Evolutionary conservation across 2,888 invertebrate genomes (phyloP), one percentile per base, ranked within the genome.

Genomic region (Blastobasis lacticolella): DNA sequence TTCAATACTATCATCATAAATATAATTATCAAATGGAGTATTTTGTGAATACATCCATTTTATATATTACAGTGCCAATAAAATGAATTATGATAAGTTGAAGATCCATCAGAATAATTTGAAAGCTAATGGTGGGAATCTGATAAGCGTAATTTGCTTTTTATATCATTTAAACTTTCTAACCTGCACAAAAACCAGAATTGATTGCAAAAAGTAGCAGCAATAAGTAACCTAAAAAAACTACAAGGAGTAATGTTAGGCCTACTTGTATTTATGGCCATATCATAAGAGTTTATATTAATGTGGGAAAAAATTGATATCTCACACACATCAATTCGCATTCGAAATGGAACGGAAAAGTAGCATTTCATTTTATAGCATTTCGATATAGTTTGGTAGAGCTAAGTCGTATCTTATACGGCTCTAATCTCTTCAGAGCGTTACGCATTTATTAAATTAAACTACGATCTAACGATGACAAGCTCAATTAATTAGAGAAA

Each of bases 1-100:
- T 78, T 78, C 71, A 73, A 75, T 71, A 71, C 63, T 57, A 69
- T 66, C 69, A 68, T 71, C 65, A 82, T 86, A 81, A 83, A 86
- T 86, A 75, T 74, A 73, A 73, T 76, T 75, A 79, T 74, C 66
- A 75, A 77, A 78, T 71, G 68, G 66, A 70, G 71, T 75, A 75
- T 71, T 69, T 63, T 69, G 67, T 66, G 65, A 64, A 59, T 62
- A 59, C 55, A 51, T 54, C 47, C 52, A 57, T 69, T 66, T 76
- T 74, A 75, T 75, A 69, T 72, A 75, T 74, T 70, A 67, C 71
- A 64, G 71, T 75, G 73, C 67, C 73, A 78, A 82, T 78, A 73
- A 69, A 74, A 72, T 69, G 65, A 66, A 71, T 71, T 66, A 64
- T 57, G 61, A 50, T 56, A 55, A 50, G 58, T 46, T 55, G 51